These are phyloP conservation scores for Heterodera filipjevi DNA, from an alignment of 2,888 invertebrate genomes.

Conservation along the genomic window DNA sequence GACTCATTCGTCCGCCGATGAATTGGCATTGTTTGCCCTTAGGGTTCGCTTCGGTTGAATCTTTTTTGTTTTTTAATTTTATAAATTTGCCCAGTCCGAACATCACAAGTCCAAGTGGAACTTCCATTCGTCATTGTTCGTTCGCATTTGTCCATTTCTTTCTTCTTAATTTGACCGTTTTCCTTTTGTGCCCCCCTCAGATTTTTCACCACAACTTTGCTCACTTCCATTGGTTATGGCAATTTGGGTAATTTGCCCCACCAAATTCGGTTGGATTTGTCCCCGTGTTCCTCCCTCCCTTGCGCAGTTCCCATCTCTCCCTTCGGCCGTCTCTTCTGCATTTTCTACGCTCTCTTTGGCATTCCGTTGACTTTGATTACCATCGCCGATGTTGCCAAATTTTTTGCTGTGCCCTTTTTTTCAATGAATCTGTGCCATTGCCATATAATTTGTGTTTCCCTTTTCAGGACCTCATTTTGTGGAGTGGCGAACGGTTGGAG, in stretches of 20 bases:
- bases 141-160: background rate
- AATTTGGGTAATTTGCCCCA: conserved; percentile 48
- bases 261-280: too few species aligned
- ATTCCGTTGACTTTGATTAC: conserved; percentile 64
- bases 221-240: conserved; percentile 61
- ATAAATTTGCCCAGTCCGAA: background rate
- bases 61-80: background rate
- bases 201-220: conserved; percentile 57
- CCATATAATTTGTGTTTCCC: background rate
- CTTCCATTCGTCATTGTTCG: conserved; percentile 52
- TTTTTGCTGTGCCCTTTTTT: conserved; percentile 50
- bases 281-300: background rate
- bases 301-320: conserved; percentile 54
- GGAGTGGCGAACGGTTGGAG: conserved; percentile 22
- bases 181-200: background rate
- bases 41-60: too few species aligned
- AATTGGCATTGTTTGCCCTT: background rate
- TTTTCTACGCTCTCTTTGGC: conserved; percentile 61
- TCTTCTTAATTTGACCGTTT: background rate
- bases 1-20: background rate
- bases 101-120: conserved; percentile 51
- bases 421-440: background rate
- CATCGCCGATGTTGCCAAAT: conserved; percentile 63
- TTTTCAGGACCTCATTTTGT: conserved; percentile 18
- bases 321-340: conserved; percentile 60